A percentile compares a stretch with the other conserved stretches of the same genome.
phyloP scores from a whole-genome alignment of 2,888 invertebrate genomes.

The Rhorus exstirpatorius region DNA sequence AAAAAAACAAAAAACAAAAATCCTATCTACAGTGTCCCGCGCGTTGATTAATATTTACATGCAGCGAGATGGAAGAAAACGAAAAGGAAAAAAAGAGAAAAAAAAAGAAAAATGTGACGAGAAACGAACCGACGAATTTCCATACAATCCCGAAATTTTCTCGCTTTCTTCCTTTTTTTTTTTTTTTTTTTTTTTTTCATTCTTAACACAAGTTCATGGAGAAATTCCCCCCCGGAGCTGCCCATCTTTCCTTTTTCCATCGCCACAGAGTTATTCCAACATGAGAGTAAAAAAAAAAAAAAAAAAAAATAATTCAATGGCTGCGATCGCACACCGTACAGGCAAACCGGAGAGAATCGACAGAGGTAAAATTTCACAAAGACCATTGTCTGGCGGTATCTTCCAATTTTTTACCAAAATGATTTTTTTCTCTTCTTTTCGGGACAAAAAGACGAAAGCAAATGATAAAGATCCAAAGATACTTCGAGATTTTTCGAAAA shows the following conservation, averaged over 20 bases:
- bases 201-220: background rate
- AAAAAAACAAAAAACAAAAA: conserved; percentile 4
- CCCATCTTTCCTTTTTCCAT: background rate
- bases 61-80: conserved; percentile 43
- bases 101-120: conserved; percentile 7
- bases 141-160: background rate
- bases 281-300: background rate
- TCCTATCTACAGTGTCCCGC: conserved; percentile 23
- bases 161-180: background rate
- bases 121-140: conserved; percentile 1
- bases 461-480: too few species aligned
- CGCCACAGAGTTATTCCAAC: conserved; percentile 7
- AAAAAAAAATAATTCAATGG: conserved; percentile 22
- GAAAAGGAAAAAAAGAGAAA: conserved; percentile 32
- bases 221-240: conserved; percentile 3
- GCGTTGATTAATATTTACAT: conserved; percentile 63
- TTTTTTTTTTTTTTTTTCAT: conserved; percentile 11
- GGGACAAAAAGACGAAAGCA: background rate
- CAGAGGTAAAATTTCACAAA: background rate
- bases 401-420: background rate
- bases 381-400: background rate
- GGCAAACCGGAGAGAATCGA: background rate
- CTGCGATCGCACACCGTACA: background rate
- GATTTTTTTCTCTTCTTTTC: background rate
- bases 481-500: too few species aligned